Percentiles rank a stretch among this genome's conserved stretches.
Conservation (phyloP, 1,140 invertebrate genomes). For the Nephila pilipes region DNA sequence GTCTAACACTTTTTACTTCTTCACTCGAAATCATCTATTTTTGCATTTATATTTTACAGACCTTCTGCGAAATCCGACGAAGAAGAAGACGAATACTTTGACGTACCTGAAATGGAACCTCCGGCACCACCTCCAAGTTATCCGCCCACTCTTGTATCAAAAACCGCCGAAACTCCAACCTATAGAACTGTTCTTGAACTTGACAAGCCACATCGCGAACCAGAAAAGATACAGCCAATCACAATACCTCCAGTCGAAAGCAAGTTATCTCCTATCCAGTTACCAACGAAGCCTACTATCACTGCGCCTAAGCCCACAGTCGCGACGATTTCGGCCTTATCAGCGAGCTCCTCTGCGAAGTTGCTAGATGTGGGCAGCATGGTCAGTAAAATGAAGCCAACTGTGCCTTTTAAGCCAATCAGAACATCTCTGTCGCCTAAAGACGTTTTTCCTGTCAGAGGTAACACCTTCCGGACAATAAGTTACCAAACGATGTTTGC, state of each 20-base stretch:
- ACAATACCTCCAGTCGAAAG: neutral
- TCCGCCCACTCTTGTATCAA: slow-evolving; percentile 30
- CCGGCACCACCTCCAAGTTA: neutral
- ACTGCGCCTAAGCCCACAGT: neutral
- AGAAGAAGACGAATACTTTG: slow-evolving; percentile 73
- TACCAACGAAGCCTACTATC: neutral
- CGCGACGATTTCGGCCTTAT: neutral
- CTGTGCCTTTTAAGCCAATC: slow-evolving; percentile 76
- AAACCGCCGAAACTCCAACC: neutral
- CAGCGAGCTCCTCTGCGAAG: neutral
- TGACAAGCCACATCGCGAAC: neutral
- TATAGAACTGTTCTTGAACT: neutral
- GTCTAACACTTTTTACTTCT: too few relatives aligned
- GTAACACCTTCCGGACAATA: neutral
- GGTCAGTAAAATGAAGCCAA: slow-evolving; percentile 66
- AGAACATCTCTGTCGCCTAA: slow-evolving; percentile 68
- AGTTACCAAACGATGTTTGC: too few relatives aligned
- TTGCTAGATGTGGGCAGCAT: slow-evolving; percentile 42
- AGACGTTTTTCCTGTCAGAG: slow-evolving; percentile 56
- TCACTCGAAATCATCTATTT: neutral
- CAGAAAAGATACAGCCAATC: neutral
- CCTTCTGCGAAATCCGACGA: slow-evolving; percentile 57
- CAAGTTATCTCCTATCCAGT: slow-evolving; percentile 15
- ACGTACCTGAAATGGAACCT: slow-evolving; percentile 55
- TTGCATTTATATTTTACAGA: neutral